Evolutionary conservation across 92 coral and sea anemone genomes (phyloP), one percentile per base, ranked within the genome.

Genomic region (Porites evermanni): DNA sequence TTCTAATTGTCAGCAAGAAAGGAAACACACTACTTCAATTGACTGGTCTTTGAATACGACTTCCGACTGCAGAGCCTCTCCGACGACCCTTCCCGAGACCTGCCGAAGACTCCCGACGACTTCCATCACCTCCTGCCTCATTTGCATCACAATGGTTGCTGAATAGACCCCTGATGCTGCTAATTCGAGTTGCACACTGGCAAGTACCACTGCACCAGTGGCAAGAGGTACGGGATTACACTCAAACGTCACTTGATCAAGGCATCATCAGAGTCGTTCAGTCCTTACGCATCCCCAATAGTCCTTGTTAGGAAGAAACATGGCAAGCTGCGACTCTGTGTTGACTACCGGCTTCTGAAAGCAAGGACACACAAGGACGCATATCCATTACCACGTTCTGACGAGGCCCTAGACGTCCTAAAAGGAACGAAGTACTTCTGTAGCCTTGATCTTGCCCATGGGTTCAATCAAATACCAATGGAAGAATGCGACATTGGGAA

Each of bases 361-460:
- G 83, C 91, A 7, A 89, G 73, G 86, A 89, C 90, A 18, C 87
- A 72, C 77, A 86, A 79, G 77, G 86, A 79, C 79, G 92, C 89
- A 65, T 89, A 89, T 47, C 87, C 90, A 54, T 75, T 83, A 13
- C 91, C 84, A 3, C 78, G 89, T 12, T 78, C 85, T 18, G 89
- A 89, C 8, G 89, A 89, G 84, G 84, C 91, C 12, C 91, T 90
- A 16, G 93, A 86, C 53, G 91, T 90, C 54, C 67, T 90, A 18
- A 88, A 87, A 70, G 92, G 94, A 26, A 85, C 88, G 11, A 29
- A 83, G 81, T 88, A 77, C 74, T 87, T 87, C 80, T 88, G 92
- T 79, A 91, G 89, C 63, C 91, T 88, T 26, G 88, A 87, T 79
- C 79, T 87, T 14, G 91, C 93, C 79, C 93, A 87, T 87, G 93